Evolutionary conservation across 1,140 invertebrate species (phyloP).

Genomic region (Camponotus pennsylvanicus): DNA sequence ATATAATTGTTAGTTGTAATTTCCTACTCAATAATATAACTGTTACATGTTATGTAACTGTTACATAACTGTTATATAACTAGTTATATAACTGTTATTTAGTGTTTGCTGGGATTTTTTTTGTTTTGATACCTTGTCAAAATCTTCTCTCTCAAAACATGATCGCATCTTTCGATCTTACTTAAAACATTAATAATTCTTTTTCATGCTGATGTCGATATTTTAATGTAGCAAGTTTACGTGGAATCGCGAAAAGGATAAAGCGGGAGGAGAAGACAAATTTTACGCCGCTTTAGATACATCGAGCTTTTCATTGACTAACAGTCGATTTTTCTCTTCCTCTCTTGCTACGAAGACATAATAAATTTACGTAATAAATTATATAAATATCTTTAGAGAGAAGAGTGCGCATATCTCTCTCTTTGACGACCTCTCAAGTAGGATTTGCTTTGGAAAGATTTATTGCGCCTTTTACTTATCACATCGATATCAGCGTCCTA

Average conservation of each 20-base stretch:
- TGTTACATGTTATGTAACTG: too few relatives aligned
- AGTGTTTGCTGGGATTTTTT: too few relatives aligned
- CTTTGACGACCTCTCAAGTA: not conserved
- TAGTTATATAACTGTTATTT: too few relatives aligned
- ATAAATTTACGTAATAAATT: slow-evolving; percentile 10
- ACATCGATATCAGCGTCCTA: not conserved
- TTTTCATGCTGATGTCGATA: not conserved
- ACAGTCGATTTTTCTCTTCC: not conserved
- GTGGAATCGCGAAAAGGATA: not conserved
- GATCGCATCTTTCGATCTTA: not conserved
- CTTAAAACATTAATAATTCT: not conserved
- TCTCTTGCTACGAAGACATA: not conserved
- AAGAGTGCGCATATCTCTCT: not conserved
- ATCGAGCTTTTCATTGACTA: not conserved
- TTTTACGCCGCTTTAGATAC: slow-evolving; percentile 2
- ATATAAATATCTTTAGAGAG: not conserved
- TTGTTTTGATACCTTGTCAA: too few relatives aligned
- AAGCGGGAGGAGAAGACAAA: not conserved
- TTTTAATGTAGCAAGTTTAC: not conserved
- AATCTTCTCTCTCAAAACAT: not conserved
- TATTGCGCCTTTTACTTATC: not conserved
- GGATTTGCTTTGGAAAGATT: not conserved
- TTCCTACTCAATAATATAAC: too few relatives aligned
- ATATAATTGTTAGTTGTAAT: too few relatives aligned
- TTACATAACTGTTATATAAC: too few relatives aligned